Evolutionary conservation across 2,113 vertebrate species (phyloP).

Genomic region (Erythrocercus mccallii): DNA sequence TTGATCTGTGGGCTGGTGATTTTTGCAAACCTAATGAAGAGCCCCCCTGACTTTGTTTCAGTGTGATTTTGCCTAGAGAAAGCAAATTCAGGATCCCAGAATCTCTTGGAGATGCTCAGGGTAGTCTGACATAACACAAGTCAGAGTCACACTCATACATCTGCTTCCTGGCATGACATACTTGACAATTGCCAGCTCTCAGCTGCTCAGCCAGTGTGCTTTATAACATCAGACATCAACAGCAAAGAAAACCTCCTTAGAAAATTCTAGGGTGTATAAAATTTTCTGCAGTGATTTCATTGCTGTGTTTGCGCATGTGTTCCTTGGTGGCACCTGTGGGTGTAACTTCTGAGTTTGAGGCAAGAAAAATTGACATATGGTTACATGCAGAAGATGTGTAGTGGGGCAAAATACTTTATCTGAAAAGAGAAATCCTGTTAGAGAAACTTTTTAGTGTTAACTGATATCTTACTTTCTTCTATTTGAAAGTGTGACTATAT

Average conservation of each 20-base stretch:
- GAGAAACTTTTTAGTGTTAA: neutral
- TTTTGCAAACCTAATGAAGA: neutral
- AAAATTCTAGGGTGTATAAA: neutral
- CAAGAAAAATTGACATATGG: neutral
- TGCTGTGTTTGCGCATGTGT: neutral
- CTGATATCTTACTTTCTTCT: neutral
- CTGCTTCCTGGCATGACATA: neutral
- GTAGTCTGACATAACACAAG: neutral
- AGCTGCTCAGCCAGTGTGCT: neutral
- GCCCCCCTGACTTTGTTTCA: neutral
- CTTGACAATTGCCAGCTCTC: neutral
- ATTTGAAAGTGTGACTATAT: neutral
- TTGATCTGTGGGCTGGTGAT: neutral
- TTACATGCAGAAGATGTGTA: neutral
- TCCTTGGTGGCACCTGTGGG: neutral
- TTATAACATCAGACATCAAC: neutral
- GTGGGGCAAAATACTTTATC: neutral
- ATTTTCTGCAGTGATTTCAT: neutral
- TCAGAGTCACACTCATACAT: neutral
- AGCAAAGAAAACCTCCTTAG: neutral
- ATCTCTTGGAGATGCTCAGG: neutral
- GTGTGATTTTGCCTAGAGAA: neutral
- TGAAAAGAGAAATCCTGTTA: neutral
- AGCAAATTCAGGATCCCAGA: neutral
- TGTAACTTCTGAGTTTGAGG: neutral